A percentile compares a stretch with the other conserved stretches of the same genome.
phyloP scores from a whole-genome alignment of 2,888 invertebrate species.

The Agapetus fuscipes region DNA sequence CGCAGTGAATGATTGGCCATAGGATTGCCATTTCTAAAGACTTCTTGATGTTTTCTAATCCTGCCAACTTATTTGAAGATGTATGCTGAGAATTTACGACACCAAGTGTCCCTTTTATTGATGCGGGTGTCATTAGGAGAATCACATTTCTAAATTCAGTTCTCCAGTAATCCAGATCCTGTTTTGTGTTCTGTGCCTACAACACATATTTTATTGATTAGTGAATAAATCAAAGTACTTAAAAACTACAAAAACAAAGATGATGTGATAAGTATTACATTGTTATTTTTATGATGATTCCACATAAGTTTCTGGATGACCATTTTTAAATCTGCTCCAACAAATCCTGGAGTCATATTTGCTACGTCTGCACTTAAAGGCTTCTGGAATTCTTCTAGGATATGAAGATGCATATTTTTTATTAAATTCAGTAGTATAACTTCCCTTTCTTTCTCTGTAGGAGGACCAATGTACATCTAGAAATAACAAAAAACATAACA shows the following conservation, averaged over 20 bases:
- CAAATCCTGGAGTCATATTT: slow-evolving; percentile 46
- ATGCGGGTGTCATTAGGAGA: slow-evolving; percentile 31
- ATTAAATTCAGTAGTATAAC: slow-evolving; percentile 29
- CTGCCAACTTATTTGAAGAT: slow-evolving; percentile 44
- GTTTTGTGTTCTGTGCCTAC: too few species aligned
- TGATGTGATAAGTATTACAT: background rate
- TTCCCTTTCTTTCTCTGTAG: slow-evolving; percentile 34
- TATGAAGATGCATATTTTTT: slow-evolving; percentile 22
- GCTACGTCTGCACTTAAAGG: slow-evolving; percentile 27
- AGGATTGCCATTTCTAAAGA: slow-evolving; percentile 43
- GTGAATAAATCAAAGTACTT: too few species aligned
- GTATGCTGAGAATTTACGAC: slow-evolving; percentile 31
- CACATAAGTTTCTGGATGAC: slow-evolving; percentile 31
- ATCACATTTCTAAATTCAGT: slow-evolving; percentile 25
- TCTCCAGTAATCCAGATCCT: slow-evolving; percentile 10
- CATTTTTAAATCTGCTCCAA: slow-evolving; percentile 43
- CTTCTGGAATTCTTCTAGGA: slow-evolving; percentile 15
- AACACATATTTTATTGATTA: too few species aligned
- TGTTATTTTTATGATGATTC: slow-evolving; percentile 5
- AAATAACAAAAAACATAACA: slow-evolving; percentile 8
- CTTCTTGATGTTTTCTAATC: slow-evolving; percentile 42
- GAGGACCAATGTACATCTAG: slow-evolving; percentile 38
- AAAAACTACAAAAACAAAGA: too few species aligned
- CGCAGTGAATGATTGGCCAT: slow-evolving; percentile 46
- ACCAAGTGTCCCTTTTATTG: slow-evolving; percentile 37